Conservation (phyloP, 2,797 vertebrate species). For the Diceros bicornis region DNA sequence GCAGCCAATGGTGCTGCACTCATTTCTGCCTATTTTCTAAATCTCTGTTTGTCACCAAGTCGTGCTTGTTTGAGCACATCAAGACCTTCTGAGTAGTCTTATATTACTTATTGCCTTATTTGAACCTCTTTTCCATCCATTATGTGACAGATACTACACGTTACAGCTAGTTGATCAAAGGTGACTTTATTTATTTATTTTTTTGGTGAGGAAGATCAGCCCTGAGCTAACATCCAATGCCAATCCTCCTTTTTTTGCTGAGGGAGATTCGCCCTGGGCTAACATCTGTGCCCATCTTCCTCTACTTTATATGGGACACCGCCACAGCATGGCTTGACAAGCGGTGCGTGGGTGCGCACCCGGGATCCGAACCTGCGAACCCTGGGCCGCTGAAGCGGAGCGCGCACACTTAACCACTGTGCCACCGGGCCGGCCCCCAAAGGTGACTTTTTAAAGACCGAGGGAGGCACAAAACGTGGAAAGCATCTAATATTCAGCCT, state of each 20-base stretch:
- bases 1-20: not conserved
- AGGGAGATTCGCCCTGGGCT: too few relatives aligned
- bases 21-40: not conserved
- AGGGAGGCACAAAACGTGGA: not conserved
- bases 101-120: not conserved
- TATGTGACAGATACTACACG: not conserved
- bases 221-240: too few relatives aligned
- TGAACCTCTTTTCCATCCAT: not conserved
- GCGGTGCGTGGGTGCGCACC: too few relatives aligned
- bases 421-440: not conserved
- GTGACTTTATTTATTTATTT: not conserved
- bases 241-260: too few relatives aligned
- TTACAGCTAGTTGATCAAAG: not conserved
- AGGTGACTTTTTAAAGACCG: slow-evolving; percentile 43
- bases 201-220: too few relatives aligned
- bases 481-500: not conserved
- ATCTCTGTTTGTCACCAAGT: not conserved
- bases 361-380: too few relatives aligned
- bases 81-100: not conserved
- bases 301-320: too few relatives aligned
- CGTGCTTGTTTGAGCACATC: not conserved
- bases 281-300: too few relatives aligned
- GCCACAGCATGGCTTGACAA: too few relatives aligned
- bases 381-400: too few relatives aligned
- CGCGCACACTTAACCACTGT: too few relatives aligned